Conservation (phyloP, 1,140 invertebrate species). For the Tribolium castaneum region DNA sequence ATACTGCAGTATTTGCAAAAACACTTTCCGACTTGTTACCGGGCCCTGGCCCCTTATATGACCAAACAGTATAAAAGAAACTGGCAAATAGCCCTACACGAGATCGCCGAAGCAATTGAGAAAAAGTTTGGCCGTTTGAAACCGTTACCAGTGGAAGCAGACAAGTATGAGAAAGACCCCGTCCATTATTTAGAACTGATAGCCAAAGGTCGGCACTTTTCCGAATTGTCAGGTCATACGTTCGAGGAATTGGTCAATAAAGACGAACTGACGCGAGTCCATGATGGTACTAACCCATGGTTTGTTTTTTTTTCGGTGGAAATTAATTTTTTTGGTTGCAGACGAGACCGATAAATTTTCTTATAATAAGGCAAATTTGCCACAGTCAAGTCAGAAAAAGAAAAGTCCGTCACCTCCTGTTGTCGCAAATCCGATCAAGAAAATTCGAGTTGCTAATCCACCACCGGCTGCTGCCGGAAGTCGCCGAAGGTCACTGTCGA, state of each 20-base stretch:
- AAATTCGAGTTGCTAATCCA: conserved; percentile 20
- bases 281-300: conserved; percentile 48
- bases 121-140: conserved; percentile 71
- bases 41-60: conserved; percentile 59
- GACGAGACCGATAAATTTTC: conserved; percentile 14
- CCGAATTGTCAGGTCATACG: conserved; percentile 57
- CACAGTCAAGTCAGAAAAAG: conserved; percentile 47
- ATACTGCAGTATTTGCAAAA: conserved; percentile 66
- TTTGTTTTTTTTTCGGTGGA: not conserved
- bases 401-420: conserved; percentile 60
- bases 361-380: conserved; percentile 13
- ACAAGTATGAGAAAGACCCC: conserved; percentile 68
- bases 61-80: conserved; percentile 66
- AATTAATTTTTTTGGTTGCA: not conserved
- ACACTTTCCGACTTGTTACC: conserved; percentile 67
- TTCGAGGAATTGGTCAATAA: conserved; percentile 60
- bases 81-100: conserved; percentile 67
- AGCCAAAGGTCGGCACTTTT: conserved; percentile 68
- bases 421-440: conserved; percentile 55
- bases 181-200: conserved; percentile 68
- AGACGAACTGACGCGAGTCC: conserved; percentile 57
- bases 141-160: conserved; percentile 68
- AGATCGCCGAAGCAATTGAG: conserved; percentile 72
- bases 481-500: conserved; percentile 55
- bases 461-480: not conserved